Evolutionary conservation across 53 echinoderm and acorn worm species (phyloP), one percentile per base, ranked within the genome.

Genomic region (Echinarachnius parma): DNA sequence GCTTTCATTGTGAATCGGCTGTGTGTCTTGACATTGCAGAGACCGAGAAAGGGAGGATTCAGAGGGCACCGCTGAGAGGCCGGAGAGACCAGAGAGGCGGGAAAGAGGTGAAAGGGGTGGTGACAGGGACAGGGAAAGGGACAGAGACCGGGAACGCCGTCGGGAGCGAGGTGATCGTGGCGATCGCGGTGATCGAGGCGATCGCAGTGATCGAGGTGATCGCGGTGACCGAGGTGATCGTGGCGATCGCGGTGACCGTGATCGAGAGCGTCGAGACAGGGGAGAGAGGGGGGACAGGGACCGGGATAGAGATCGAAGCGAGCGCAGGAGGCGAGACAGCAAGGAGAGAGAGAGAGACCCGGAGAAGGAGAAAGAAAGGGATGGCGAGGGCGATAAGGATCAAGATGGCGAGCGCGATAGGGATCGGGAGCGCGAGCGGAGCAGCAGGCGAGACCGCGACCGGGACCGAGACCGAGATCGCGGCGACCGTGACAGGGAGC

Each of bases 341-440:
- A n/a, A 23, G 3, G 63, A 63, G 1, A 10, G 63, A 0, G 63
- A 48, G 4, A 28, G 49, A 0, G 67, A 64, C 46, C 21, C 27
- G 18, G 66, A 66, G 27, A 45, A 48, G 9, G 66, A 66, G 19
- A 45, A 48, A 15, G 46, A 28, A 31, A 65, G 66, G 52, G 22
- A 80, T 34, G 32, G 56, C 2, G 84, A 81, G 29, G 28, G 84
- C 5, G 84, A 80, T 36, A 63, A 62, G 45, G 87, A 78, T 20
- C 66, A 66, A 18, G 66, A 79, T 4, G n/a, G 83, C 1, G 54
- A 65, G 13, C 86, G 86, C 5, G 84, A 84, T 32, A 58, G 75
- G 10, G 85, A 84, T 31, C 62, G 80, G 28, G 82, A 85, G 9
- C 85, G 82, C 3, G 82, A 86, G 23, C 81, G 70, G 24, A 59